These are phyloP conservation scores for Lepidocyrtinus sp. DNA, from an alignment of 2,888 invertebrate genomes.

Conservation along the genomic window DNA sequence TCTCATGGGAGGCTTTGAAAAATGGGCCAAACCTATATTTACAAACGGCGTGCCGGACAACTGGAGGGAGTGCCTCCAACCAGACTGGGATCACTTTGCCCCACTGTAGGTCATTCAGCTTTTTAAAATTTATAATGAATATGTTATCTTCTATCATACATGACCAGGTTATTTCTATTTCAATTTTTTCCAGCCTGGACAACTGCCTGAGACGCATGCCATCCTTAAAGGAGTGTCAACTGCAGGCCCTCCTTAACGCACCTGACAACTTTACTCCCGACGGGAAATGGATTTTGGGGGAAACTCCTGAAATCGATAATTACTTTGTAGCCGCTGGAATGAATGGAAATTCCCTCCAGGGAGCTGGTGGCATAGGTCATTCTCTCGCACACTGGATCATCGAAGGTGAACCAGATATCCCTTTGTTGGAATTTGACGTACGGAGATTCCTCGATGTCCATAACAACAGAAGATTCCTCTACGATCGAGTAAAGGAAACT, in stretches of 20 bases:
- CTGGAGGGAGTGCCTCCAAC: constrained; percentile 71
- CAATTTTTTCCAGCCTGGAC: constrained; percentile 62
- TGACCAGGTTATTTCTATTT: no score
- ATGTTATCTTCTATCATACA: no score
- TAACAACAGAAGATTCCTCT: constrained; percentile 77
- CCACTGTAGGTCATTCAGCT: constrained; percentile 62
- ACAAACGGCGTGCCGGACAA: constrained; percentile 73
- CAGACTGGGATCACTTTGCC: constrained; percentile 78
- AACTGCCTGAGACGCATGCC: constrained; percentile 64
- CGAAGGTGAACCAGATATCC: constrained; percentile 77
- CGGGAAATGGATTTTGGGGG: constrained; percentile 80
- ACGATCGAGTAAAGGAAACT: constrained; percentile 79
- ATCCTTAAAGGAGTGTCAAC: constrained; percentile 62
- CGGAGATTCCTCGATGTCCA: constrained; percentile 79
- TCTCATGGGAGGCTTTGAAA: constrained; percentile 80
- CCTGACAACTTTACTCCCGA: constrained; percentile 83
- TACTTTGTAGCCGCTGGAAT: constrained; percentile 83
- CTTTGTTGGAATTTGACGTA: constrained; percentile 78
- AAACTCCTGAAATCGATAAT: constrained; percentile 80
- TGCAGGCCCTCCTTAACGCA: constrained; percentile 74
- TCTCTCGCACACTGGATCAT: constrained; percentile 76
- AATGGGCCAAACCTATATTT: constrained; percentile 79
- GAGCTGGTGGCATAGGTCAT: constrained; percentile 82
- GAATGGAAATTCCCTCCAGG: constrained; percentile 79
- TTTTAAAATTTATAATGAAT: no score